A percentile compares a stretch with the other conserved stretches of the same genome.
Conservation (phyloP, 2,113 vertebrate genomes). For the Garra rufa region DNA sequence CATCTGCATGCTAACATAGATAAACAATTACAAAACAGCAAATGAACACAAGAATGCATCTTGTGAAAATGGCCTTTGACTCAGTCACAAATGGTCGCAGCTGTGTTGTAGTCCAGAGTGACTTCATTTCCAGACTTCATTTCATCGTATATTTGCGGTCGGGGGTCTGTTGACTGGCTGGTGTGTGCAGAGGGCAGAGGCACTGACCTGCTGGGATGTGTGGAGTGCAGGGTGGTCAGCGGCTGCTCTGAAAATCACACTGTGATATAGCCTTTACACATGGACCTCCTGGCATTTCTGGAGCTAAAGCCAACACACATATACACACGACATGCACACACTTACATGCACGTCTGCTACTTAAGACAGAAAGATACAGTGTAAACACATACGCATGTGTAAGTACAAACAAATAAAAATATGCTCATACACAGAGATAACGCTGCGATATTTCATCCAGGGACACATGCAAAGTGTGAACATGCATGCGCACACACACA, state of each 20-base stretch:
- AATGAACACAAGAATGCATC: background rate
- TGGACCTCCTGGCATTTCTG: slow-evolving; percentile 2
- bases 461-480: slow-evolving; percentile 23
- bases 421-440: slow-evolving; percentile 8
- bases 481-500: slow-evolving; percentile 42
- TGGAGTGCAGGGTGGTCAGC: background rate
- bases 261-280: slow-evolving; percentile 16
- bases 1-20: background rate
- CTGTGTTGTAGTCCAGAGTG: background rate
- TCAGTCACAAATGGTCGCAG: background rate
- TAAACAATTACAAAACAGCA: background rate
- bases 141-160: background rate
- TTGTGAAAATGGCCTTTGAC: background rate
- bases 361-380: background rate
- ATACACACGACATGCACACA: background rate
- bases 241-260: slow-evolving; percentile 19
- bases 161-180: slow-evolving; percentile 16
- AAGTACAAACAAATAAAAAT: background rate
- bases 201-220: slow-evolving; percentile 15
- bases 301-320: slow-evolving; percentile 16
- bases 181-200: slow-evolving; percentile 28
- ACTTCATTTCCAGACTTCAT: background rate
- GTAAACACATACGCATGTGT: background rate
- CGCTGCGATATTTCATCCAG: background rate
- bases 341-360: background rate